Evolutionary conservation across 2,113 vertebrate genomes (phyloP).

Genomic region (Crypturellus undulatus): DNA sequence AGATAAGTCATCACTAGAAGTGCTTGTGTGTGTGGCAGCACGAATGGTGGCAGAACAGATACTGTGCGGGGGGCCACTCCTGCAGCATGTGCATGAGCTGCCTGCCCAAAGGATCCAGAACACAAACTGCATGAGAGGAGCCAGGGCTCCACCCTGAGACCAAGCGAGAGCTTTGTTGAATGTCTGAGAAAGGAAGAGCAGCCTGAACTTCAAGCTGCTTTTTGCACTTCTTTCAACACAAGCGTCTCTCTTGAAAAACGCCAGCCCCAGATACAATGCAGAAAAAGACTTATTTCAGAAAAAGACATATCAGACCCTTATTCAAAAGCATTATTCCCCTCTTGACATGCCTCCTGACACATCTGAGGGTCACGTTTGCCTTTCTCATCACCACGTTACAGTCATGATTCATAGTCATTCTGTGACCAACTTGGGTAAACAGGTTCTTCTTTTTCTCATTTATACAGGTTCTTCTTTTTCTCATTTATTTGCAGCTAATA

Average conservation of each 20-base stretch:
- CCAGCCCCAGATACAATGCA: too few species aligned
- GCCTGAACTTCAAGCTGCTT: not conserved
- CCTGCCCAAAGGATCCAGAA: not conserved
- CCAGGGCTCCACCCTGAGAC: not conserved
- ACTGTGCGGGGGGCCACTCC: not conserved
- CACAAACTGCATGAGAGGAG: not conserved
- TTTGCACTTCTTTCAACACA: not conserved
- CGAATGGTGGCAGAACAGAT: not conserved
- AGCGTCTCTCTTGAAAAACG: not conserved
- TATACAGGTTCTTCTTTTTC: slow-evolving; percentile 1
- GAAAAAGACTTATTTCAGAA: not conserved
- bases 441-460: slow-evolving; percentile 7
- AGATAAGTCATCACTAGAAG: not conserved
- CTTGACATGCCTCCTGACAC: not conserved
- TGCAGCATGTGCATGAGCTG: not conserved
- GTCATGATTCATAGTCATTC: slow-evolving; percentile 15
- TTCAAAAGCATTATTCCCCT: not conserved
- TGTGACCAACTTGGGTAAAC: not conserved
- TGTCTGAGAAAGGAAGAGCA: rapidly evolving
- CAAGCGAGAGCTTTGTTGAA: not conserved
- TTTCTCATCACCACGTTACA: not conserved
- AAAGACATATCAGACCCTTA: not conserved
- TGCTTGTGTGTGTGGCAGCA: not conserved
- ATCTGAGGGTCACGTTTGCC: not conserved
- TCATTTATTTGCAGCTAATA: not conserved